phyloP scores from a whole-genome alignment of 1,140 invertebrate genomes.

The Camponotus floridanus region DNA sequence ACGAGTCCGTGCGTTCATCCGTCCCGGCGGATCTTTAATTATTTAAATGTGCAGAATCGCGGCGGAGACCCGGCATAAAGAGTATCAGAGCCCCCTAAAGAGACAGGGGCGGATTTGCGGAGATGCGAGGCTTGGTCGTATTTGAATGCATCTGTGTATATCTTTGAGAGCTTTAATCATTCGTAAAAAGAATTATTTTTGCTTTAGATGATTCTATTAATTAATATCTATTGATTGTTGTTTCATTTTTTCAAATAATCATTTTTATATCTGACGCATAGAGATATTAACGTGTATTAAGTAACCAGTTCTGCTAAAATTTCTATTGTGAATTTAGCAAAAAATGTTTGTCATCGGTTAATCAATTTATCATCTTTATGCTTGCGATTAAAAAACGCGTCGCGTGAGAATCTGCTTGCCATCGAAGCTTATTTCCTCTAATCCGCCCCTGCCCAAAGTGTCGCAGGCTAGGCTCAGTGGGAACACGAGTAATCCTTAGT shows the following conservation, averaged over 20 bases:
- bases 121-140: constrained; percentile 14
- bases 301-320: neutral
- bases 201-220: neutral
- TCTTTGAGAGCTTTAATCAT: constrained; percentile 18
- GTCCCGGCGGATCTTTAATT: constrained; percentile 83
- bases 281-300: neutral
- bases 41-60: constrained; percentile 82
- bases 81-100: constrained; percentile 65
- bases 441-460: constrained; percentile 49
- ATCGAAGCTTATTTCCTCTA: constrained; percentile 44
- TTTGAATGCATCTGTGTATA: neutral
- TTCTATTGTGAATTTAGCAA: neutral
- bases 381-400: neutral
- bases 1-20: constrained; percentile 78
- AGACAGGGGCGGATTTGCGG: constrained; percentile 69
- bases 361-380: neutral
- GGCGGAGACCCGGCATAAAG: constrained; percentile 71
- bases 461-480: constrained; percentile 40
- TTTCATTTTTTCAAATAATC: neutral
- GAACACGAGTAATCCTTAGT: constrained; percentile 54
- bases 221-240: too few species aligned
- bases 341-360: neutral
- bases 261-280: too few species aligned
- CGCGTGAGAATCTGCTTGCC: constrained; percentile 9
- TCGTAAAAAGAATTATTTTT: neutral